A percentile compares a stretch with the other conserved stretches of the same genome.
phyloP scores from a whole-genome alignment of 2,797 vertebrate species.

The Clarias platycephalus region DNA sequence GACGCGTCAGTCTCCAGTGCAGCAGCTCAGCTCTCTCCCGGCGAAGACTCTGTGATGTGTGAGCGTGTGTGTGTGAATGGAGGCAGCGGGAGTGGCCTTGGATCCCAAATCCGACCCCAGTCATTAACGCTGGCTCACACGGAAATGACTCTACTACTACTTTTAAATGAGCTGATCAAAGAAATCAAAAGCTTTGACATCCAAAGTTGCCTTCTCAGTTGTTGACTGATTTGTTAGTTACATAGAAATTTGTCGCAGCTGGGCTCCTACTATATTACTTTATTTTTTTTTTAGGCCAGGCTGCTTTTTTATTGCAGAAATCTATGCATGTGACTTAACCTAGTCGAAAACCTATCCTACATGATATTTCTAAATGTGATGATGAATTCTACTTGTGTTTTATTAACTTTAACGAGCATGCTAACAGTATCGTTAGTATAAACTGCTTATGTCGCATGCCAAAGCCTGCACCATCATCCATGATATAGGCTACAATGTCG shows the following conservation, averaged over 20 bases:
- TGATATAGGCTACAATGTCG: not conserved
- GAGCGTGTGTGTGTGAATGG: slow-evolving; percentile 14
- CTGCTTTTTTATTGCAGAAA: not conserved
- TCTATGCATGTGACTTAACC: not conserved
- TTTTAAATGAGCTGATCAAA: not conserved
- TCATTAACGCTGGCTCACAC: not conserved
- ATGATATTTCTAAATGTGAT: not conserved
- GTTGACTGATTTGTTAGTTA: not conserved
- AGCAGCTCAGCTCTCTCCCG: slow-evolving; percentile 55
- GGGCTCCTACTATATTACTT: not conserved
- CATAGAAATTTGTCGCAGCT: too few relatives aligned
- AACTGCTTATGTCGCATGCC: not conserved
- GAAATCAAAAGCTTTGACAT: not conserved
- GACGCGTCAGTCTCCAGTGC: slow-evolving; percentile 62
- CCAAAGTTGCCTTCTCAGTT: not conserved
- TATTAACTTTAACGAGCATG: too few relatives aligned
- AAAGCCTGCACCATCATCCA: not conserved
- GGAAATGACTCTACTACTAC: not conserved
- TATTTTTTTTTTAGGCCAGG: not conserved
- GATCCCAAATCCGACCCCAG: slow-evolving; percentile 39
- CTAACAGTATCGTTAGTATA: not conserved
- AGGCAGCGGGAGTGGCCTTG: slow-evolving; percentile 69
- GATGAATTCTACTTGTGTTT: not conserved
- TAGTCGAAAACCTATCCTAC: not conserved
- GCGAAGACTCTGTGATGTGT: slow-evolving; percentile 44